phyloP scores from a whole-genome alignment of 2,888 invertebrate genomes.

The Machimus atricapillus region DNA sequence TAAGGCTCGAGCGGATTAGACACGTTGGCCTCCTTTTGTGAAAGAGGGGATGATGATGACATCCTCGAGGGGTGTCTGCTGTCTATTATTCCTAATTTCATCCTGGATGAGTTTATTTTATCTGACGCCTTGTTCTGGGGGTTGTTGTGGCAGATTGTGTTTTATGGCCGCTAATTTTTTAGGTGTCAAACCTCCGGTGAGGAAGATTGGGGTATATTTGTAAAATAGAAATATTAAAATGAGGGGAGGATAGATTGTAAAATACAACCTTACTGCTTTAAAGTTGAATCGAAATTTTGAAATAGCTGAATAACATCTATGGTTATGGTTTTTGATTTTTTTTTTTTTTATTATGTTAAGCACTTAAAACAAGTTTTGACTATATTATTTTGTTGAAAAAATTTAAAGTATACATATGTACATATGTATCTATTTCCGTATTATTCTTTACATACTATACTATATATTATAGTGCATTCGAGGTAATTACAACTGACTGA shows the following conservation, averaged over 20 bases:
- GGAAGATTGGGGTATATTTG: neutral
- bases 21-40: neutral
- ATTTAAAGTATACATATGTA: too few relatives aligned
- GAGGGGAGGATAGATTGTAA: neutral
- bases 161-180: neutral
- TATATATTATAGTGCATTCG: too few relatives aligned
- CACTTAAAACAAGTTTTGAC: neutral
- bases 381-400: too few relatives aligned
- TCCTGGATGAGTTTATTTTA: neutral
- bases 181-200: neutral
- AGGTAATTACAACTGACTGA: too few relatives aligned
- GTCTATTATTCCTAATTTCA: neutral
- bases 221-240: neutral
- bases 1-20: neutral
- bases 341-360: too few relatives aligned
- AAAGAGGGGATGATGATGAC: neutral
- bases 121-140: neutral
- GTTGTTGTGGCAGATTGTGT: constrained; percentile 11
- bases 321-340: too few relatives aligned
- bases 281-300: neutral
- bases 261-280: neutral
- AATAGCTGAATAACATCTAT: neutral
- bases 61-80: neutral
- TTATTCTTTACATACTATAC: too few relatives aligned
- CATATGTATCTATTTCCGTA: too few relatives aligned